Evolutionary conservation across 2,888 invertebrate genomes (phyloP).

Genomic region (Diplolepis rosae): DNA sequence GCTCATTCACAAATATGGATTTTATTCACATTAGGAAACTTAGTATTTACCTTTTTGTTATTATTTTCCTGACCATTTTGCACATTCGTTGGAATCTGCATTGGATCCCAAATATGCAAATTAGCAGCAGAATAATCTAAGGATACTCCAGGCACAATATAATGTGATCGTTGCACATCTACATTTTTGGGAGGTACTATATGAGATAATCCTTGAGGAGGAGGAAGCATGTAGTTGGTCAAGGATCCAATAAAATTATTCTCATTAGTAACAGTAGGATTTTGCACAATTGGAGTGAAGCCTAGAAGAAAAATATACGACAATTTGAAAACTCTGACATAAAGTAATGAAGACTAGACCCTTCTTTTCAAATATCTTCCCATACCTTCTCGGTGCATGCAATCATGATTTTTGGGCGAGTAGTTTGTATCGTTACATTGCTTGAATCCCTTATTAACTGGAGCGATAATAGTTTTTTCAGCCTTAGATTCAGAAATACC

Average conservation of each 20-base stretch:
- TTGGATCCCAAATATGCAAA: conserved; percentile 66
- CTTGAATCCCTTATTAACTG: conserved; percentile 64
- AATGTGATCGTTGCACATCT: conserved; percentile 66
- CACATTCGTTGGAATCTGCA: conserved; percentile 58
- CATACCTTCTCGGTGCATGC: conserved; percentile 65
- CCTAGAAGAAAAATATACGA: conserved; percentile 47
- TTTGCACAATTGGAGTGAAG: conserved; percentile 62
- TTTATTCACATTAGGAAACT: neutral
- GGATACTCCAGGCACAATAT: conserved; percentile 64
- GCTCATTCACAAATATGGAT: too few relatives aligned
- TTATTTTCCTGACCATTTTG: conserved; percentile 62
- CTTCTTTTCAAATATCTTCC: neutral
- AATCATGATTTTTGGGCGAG: conserved; percentile 65
- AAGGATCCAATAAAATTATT: conserved; percentile 66
- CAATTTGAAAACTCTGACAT: neutral
- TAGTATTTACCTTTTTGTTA: conserved; percentile 58
- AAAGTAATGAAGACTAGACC: neutral
- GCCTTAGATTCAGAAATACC: conserved; percentile 59
- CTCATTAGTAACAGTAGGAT: conserved; percentile 61
- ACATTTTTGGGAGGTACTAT: conserved; percentile 62
- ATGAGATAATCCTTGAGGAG: conserved; percentile 61
- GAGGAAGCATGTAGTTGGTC: conserved; percentile 64
- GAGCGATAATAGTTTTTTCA: conserved; percentile 62
- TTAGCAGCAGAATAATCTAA: conserved; percentile 65
- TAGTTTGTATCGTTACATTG: conserved; percentile 70